phyloP scores from a whole-genome alignment of 2,113 vertebrate genomes.

The Daphoenositta chrysoptera region DNA sequence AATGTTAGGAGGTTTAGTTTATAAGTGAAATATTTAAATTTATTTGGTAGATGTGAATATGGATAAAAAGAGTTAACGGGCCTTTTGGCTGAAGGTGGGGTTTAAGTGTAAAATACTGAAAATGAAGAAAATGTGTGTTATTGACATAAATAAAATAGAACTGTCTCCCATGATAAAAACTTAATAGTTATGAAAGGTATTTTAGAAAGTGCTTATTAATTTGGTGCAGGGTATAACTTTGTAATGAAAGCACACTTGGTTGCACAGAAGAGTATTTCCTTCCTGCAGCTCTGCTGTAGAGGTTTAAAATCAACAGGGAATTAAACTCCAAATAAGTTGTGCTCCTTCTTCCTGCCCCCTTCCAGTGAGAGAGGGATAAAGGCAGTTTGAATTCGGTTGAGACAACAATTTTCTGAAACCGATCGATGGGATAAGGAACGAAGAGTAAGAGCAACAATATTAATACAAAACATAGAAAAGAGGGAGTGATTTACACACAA shows the following conservation, averaged over 20 bases:
- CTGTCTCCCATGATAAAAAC: not conserved
- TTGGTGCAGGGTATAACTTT: not conserved
- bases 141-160: not conserved
- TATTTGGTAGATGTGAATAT: not conserved
- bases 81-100: not conserved
- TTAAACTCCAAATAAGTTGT: not conserved
- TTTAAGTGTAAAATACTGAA: not conserved
- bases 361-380: not conserved
- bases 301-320: not conserved
- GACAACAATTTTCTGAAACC: too few species aligned
- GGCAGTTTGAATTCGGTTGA: not conserved
- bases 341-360: too few species aligned
- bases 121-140: not conserved
- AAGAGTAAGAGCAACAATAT: not conserved
- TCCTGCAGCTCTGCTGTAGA: not conserved
- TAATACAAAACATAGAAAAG: not conserved
- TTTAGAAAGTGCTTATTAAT: not conserved
- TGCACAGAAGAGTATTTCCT: not conserved
- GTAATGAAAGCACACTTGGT: not conserved
- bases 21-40: not conserved
- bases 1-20: not conserved
- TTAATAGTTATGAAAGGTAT: not conserved
- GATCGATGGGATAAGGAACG: rapidly evolving
- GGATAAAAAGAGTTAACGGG: not conserved
- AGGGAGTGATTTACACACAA: not conserved